Evolutionary conservation across 2,888 invertebrate species (phyloP).

Genomic region (Lithophane socia): DNA sequence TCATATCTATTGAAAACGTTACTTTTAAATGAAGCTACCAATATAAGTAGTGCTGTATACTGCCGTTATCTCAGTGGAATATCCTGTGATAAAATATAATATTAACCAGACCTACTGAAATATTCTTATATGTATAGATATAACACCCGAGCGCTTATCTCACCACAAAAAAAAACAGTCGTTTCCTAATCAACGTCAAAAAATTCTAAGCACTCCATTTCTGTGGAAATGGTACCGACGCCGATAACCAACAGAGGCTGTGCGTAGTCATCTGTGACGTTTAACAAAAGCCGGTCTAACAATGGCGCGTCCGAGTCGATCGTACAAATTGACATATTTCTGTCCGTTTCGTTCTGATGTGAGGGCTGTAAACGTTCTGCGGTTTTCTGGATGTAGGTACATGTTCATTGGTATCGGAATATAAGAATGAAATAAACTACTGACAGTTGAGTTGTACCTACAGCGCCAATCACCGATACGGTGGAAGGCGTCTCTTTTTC

Average conservation of each 20-base stretch:
- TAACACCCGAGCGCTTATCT: neutral
- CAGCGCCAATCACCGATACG: too few relatives aligned
- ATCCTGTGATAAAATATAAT: neutral
- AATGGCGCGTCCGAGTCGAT: slow-evolving; percentile 51
- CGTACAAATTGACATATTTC: slow-evolving; percentile 66
- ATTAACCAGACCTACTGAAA: too few relatives aligned
- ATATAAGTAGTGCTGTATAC: neutral
- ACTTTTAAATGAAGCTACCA: neutral
- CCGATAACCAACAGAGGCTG: slow-evolving; percentile 24
- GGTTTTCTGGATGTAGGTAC: slow-evolving; percentile 2
- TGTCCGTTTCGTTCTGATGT: slow-evolving; percentile 51
- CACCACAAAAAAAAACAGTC: too few relatives aligned
- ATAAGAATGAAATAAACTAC: slow-evolving; percentile 5
- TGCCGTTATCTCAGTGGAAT: neutral
- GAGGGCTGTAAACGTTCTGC: neutral
- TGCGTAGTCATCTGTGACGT: slow-evolving; percentile 43
- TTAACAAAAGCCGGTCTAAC: slow-evolving; percentile 60
- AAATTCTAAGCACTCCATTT: slow-evolving; percentile 14
- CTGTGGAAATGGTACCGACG: slow-evolving; percentile 10
- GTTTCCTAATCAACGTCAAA: slow-evolving; percentile 14
- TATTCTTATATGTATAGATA: too few relatives aligned
- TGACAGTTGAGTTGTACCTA: neutral
- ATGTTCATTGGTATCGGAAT: neutral
- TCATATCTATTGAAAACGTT: slow-evolving; percentile 8
- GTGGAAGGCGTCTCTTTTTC: neutral